These are phyloP conservation scores for Podarcis siculus DNA, from an alignment of 2,797 vertebrate genomes.

Conservation along the genomic window DNA sequence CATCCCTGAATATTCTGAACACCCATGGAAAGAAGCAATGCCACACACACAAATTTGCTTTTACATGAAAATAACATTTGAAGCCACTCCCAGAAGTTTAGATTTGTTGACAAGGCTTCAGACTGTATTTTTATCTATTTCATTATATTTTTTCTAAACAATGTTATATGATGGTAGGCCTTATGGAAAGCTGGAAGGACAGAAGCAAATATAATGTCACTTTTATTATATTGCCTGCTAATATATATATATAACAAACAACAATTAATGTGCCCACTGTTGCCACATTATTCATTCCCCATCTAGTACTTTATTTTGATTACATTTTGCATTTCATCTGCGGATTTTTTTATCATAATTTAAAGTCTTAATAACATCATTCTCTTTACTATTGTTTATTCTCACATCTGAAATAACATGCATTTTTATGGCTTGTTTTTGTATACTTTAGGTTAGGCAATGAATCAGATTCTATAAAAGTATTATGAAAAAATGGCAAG, in stretches of 20 bases:
- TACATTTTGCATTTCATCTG: slow-evolving; percentile 2
- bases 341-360: slow-evolving; percentile 38
- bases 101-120: not conserved
- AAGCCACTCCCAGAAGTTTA: not conserved
- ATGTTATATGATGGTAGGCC: not conserved
- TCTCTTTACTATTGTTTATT: slow-evolving; percentile 34
- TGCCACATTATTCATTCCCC: not conserved
- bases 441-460: slow-evolving; percentile 15
- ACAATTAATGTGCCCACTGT: slow-evolving; percentile 6
- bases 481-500: slow-evolving; percentile 38
- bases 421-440: slow-evolving; percentile 49
- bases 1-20: not conserved
- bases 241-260: not conserved
- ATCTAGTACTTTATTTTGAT: slow-evolving; percentile 4
- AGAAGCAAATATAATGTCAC: not conserved
- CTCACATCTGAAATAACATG: slow-evolving; percentile 29
- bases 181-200: not conserved
- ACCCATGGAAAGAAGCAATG: not conserved
- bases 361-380: slow-evolving; percentile 17
- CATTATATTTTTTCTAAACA: not conserved
- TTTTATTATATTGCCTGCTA: slow-evolving; percentile 12
- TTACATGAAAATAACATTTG: not conserved
- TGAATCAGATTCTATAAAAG: slow-evolving; percentile 48
- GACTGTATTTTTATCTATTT: not conserved
- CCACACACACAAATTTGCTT: not conserved